Base-by-base conservation (phyloP, 2,888 invertebrate species). In the Trichacis sp. region DNA sequence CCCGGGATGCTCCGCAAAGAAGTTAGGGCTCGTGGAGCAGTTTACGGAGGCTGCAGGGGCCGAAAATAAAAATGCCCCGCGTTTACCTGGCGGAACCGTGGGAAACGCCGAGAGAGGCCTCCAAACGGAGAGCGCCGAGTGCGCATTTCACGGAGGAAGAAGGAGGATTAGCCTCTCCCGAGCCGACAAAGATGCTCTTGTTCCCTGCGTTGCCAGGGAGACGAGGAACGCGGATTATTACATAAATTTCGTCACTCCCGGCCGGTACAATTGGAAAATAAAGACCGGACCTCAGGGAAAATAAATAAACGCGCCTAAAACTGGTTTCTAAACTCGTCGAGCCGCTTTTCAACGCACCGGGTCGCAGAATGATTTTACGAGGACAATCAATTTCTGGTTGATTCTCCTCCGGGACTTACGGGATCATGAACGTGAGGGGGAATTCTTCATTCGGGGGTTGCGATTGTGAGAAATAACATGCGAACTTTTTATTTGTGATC, bases 61-160 rank as follows among this genome's bases (percentile, higher is more conserved):
- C 30, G 40, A 60, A 66, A 68, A 66, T 68, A 71, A 68, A 71
- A 71, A 69, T 64, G 33, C 18, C 62, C 65, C 65, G 67, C 46
- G 70, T 70, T 62, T 74, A 75, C 78, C 78, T 76, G 77, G 71
- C 68, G 64, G 24, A 68, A 79, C 75, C 81, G 81, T 81, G 81
- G 81, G 81, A 81, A 81, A 77, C 74, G 72, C 12, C 40, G 2
- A 60, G 52, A 40, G 20, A 54, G 48, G 64, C 71, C 65, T 66
- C 59, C 52, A 12, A 64, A 70, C 73, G 74, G 70, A 76, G 72
- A 75, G 76, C 72, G n/a, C n/a, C n/a, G n/a, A n/a, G n/a, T n/a
- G n/a, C n/a, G 65, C 75, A 76, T 77, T 75, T 75, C 71, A 70
- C 71, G 71, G 60, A 68, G 57, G 57, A 69, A 68, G 64, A 73